Conservation (phyloP, 2,888 invertebrate species). For the Andrena haemorrhoa region DNA sequence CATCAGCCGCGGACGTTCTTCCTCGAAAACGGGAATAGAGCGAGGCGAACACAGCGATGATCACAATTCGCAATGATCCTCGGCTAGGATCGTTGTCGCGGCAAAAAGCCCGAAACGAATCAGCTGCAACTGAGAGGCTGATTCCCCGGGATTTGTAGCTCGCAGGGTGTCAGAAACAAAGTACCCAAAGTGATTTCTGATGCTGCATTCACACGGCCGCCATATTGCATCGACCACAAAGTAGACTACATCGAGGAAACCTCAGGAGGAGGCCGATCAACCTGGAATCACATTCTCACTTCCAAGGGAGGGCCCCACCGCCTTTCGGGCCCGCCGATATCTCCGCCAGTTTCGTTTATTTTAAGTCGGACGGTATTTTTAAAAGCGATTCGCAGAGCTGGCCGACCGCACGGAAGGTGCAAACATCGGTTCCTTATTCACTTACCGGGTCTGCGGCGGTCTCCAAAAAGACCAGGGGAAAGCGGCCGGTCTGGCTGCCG, state of each 20-base stretch:
- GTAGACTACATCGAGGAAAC: background rate
- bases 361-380: conserved; percentile 55
- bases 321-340: conserved; percentile 18
- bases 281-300: background rate
- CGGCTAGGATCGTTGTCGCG: conserved; percentile 40
- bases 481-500: conserved; percentile 25
- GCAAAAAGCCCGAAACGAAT: conserved; percentile 79
- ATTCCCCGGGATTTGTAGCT: background rate
- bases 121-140: conserved; percentile 29
- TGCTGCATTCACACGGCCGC: background rate
- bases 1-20: conserved; percentile 51
- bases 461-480: conserved; percentile 37
- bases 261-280: background rate
- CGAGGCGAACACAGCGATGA: conserved; percentile 44
- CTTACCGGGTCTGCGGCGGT: conserved; percentile 33
- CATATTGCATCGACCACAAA: background rate
- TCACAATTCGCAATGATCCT: conserved; percentile 62
- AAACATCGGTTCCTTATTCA: conserved; percentile 61
- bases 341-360: conserved; percentile 54
- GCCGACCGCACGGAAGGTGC: conserved; percentile 53
- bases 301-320: background rate
- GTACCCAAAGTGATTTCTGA: background rate
- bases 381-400: conserved; percentile 49
- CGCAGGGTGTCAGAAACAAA: background rate
- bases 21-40: conserved; percentile 55